Conservation (phyloP, 2,888 invertebrate genomes). For the Eilema caniola region DNA sequence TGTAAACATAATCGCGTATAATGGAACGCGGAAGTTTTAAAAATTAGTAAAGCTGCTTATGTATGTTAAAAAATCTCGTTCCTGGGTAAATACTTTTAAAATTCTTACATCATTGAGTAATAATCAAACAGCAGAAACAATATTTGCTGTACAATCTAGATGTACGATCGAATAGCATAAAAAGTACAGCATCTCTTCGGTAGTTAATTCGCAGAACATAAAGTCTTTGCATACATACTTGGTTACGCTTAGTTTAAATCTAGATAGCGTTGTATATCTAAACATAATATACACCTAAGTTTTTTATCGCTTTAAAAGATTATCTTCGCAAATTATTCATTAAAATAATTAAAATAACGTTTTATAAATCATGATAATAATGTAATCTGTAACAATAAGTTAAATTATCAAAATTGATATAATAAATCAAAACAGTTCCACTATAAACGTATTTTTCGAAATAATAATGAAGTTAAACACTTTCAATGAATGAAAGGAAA, state of each 20-base stretch:
- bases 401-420: not conserved
- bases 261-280: not conserved
- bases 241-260: not conserved
- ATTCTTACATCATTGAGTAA: not conserved
- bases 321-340: no score
- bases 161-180: not conserved
- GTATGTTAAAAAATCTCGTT: not conserved
- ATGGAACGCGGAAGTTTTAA: constrained; percentile 3
- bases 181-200: not conserved
- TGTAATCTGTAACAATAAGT: not conserved
- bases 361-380: not conserved
- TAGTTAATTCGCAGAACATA: not conserved
- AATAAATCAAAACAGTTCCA: not conserved
- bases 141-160: constrained; percentile 1
- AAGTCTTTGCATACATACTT: not conserved
- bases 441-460: not conserved
- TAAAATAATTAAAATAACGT: not conserved
- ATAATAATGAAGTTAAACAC: not conserved
- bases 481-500: no score
- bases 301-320: no score
- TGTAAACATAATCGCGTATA: not conserved
- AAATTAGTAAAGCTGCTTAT: not conserved
- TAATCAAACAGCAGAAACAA: not conserved
- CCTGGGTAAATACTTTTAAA: not conserved
- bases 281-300: not conserved